phyloP scores from a whole-genome alignment of 2,888 invertebrate species.

The Eupithecia exiguata region DNA sequence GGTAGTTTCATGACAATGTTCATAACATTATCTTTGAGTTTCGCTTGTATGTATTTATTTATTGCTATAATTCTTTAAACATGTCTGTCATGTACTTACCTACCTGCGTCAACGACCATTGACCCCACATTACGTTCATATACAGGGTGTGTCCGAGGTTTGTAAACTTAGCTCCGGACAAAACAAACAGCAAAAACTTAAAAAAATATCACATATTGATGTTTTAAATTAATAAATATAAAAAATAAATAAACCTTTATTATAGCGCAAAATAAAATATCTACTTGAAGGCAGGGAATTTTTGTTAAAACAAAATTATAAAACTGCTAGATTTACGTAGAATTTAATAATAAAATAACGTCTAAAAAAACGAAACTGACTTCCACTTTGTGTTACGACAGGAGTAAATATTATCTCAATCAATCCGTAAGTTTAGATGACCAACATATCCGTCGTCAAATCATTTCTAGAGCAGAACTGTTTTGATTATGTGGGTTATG shows the following conservation, averaged over 20 bases:
- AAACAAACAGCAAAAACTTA: not conserved
- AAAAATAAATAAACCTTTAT: too few species aligned
- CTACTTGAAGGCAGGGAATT: not conserved
- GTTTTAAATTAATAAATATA: too few species aligned
- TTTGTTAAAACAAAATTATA: not conserved
- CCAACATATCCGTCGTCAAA: not conserved
- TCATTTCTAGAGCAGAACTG: not conserved
- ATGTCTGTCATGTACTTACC: slow-evolving; percentile 19
- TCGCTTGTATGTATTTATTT: not conserved
- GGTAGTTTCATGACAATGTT: not conserved
- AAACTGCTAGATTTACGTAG: not conserved
- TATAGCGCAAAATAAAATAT: too few species aligned
- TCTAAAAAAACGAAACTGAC: too few species aligned
- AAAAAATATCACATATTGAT: too few species aligned
- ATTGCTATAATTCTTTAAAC: slow-evolving; percentile 15
- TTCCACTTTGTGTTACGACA: not conserved
- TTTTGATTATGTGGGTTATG: not conserved
- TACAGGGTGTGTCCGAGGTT: slow-evolving; percentile 14
- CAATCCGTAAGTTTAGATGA: not conserved
- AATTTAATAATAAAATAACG: too few species aligned
- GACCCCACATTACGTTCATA: slow-evolving; percentile 19
- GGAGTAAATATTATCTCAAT: not conserved
- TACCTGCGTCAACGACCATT: slow-evolving; percentile 23
- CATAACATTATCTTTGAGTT: not conserved
- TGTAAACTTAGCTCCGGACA: not conserved